Base-by-base conservation (phyloP, 2,113 vertebrate genomes). In the Hymenochirus boettgeri region DNA sequence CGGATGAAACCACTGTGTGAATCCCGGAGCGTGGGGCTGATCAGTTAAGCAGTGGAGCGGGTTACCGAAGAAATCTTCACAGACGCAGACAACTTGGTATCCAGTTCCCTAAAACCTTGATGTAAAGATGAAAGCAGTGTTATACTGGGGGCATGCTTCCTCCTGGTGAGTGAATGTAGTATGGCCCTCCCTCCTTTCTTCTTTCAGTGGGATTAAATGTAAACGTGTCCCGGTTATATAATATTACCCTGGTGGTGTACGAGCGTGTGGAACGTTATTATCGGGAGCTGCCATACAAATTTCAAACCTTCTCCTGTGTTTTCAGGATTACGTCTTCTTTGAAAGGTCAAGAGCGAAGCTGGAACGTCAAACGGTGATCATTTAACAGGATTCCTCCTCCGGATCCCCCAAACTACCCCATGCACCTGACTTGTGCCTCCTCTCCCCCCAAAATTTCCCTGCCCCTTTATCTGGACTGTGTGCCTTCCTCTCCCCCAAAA, bases 1-100 rank as follows among this genome's bases (percentile, higher is more conserved):
- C 33, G 53, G 61, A 33, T 63, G n/a, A 63, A 63, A 22, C 48
- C 61, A 3, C 31, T 54, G 22, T 42, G 33, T 35, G 61, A 54
- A 33, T 53, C 50, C 17, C 50, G 61, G 8, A 53, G 50, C 3
- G 61, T 63, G 13, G 50, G 61, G 5, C n/a, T 31, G 22, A 53
- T 63, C 61, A 87, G 86, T 56, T n/a, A 90, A 91, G 61, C 89
- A 90, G 70, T 91, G 89, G 89, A 74, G 82, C 0, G 89, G 89
- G 11, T 79, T 90, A 76, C 88, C 2, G 79, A 84, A 26, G 89
- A 91, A 66, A 76, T 61, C 0, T 90, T 90, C 72, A 86, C 89
- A 0, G 87, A 89, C 37, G 48, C 85, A 0, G 88, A 90, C 79
- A 91, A 91, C 80, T 91, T 64, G 88, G 88, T 0, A 87, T 91